Conservation (phyloP, 2,113 vertebrate genomes). For the mouse (Mus musculus) region GRCm39 chr2:116585001-116585500, state of each 20-base stretch:
- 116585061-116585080: not conserved
- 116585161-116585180: not conserved
- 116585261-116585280: conserved; percentile 8
- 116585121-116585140: not conserved
- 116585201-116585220: not conserved
- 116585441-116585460: not conserved
- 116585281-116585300: not conserved
- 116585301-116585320: not conserved
- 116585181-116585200: conserved; percentile 20
- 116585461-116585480: conserved; percentile 19
- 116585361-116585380: conserved; percentile 16
- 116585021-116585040: not conserved
- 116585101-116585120: not conserved
- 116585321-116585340: not conserved
- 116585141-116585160: not conserved
- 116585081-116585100: not conserved
- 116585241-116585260: not conserved
- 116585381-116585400: conserved; percentile 6
- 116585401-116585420: conserved; percentile 20
- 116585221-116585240: conserved; percentile 8
- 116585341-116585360: not conserved
- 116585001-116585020: conserved; percentile 6
- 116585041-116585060: not conserved
- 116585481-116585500: conserved; percentile 35
- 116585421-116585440: not conserved